Percentiles rank a stretch among this genome's conserved stretches.
These are phyloP conservation scores for Oryzias dopingdopingensis DNA, from an alignment of 2,797 vertebrate genomes.

Conservation along the genomic window DNA sequence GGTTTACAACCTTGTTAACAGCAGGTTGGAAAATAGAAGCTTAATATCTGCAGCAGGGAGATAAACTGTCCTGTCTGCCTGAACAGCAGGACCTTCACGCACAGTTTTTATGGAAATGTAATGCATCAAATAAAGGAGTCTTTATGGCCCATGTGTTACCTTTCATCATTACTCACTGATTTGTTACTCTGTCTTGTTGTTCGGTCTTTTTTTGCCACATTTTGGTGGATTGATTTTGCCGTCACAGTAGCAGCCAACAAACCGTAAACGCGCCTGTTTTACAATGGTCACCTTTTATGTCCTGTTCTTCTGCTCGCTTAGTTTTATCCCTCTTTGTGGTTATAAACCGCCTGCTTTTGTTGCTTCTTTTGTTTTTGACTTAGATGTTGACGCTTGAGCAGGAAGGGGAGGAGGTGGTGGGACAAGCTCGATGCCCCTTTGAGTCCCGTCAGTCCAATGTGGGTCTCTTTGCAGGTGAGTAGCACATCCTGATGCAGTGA, in stretches of 20 bases:
- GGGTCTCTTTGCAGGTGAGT: conserved; percentile 88
- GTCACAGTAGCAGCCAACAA: background rate
- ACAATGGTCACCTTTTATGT: conserved; percentile 19
- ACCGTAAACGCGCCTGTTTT: conserved; percentile 10
- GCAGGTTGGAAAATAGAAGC: conserved; percentile 34
- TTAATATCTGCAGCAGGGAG: conserved; percentile 49
- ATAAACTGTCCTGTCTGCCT: conserved; percentile 38
- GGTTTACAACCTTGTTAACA: conserved; percentile 58
- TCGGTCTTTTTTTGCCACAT: background rate
- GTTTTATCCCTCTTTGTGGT: background rate
- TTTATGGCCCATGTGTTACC: conserved; percentile 38
- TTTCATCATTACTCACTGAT: conserved; percentile 25
- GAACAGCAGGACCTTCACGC: conserved; percentile 24
- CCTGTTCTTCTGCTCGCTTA: background rate
- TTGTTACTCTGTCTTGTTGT: conserved; percentile 4
- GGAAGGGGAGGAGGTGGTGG: conserved; percentile 90
- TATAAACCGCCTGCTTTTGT: conserved; percentile 8
- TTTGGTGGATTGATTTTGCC: conserved; percentile 13
- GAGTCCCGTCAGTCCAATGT: conserved; percentile 90
- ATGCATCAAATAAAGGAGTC: conserved; percentile 44
- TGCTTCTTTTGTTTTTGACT: conserved; percentile 20
- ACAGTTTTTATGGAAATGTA: conserved; percentile 28
- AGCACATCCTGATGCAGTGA: background rate
- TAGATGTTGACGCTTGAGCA: conserved; percentile 87
- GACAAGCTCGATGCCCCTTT: conserved; percentile 92